Conservation (phyloP, 2,113 vertebrate genomes). For the Pitta sordida region DNA sequence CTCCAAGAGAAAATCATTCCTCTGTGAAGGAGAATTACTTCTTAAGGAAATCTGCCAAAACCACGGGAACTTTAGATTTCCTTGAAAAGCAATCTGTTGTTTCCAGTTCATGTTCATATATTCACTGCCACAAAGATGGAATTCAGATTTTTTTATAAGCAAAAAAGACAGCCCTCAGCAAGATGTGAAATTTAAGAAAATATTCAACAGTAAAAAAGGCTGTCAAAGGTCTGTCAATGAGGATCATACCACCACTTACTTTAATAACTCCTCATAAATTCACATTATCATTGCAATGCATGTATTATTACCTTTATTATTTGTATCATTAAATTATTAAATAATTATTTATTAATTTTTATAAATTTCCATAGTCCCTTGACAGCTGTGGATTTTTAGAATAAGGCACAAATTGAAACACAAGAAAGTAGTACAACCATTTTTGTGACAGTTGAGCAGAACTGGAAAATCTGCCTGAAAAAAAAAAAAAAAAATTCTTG, state of each 20-base stretch:
- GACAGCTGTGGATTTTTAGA: background rate
- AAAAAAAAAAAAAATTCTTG: background rate
- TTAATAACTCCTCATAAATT: background rate
- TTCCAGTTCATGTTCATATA: conserved; percentile 68
- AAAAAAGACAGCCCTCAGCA: conserved; percentile 22
- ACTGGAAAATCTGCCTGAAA: background rate
- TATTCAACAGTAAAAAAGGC: background rate
- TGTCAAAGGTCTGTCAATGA: background rate
- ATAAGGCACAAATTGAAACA: background rate
- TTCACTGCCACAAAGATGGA: conserved; percentile 51
- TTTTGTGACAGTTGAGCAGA: background rate
- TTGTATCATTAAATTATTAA: no score
- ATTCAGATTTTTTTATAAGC: conserved; percentile 50
- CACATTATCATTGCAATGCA: background rate
- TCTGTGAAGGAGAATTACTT: conserved; percentile 65
- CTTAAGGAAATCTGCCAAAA: conserved; percentile 58
- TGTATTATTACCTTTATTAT: no score
- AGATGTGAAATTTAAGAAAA: conserved; percentile 15
- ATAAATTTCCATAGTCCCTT: background rate
- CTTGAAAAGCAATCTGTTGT: conserved; percentile 58
- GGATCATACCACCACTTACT: background rate
- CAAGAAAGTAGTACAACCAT: background rate
- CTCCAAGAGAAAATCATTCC: conserved; percentile 55
- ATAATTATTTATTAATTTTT: background rate
- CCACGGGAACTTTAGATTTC: conserved; percentile 47